These are phyloP conservation scores for Osmoderma eremita DNA, from an alignment of 2,888 invertebrate genomes.

Conservation along the genomic window DNA sequence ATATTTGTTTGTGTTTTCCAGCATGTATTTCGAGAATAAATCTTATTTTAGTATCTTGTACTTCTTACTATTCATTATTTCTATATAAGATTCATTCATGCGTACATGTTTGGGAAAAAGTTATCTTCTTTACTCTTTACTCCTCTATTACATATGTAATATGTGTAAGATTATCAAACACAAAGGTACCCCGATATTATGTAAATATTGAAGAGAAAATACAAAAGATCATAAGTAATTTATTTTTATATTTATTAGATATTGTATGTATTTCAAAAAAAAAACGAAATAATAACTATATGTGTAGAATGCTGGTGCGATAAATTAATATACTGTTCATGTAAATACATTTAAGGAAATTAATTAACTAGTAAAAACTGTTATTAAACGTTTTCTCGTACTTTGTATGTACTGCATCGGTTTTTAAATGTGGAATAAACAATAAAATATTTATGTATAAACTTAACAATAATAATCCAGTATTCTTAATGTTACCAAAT, in stretches of 20 bases:
- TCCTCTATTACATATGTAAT: not conserved
- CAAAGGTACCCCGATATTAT: conserved; percentile 12
- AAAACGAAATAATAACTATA: conserved; percentile 27
- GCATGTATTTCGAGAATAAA: conserved; percentile 5
- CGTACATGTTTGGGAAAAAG: conserved; percentile 5
- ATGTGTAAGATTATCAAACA: not conserved
- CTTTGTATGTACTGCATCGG: conserved; percentile 46
- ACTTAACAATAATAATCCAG: conserved; percentile 60
- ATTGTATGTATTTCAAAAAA: conserved; percentile 49
- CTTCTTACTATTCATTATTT: not conserved
- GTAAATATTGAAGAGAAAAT: conserved; percentile 44
- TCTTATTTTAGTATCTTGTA: not conserved
- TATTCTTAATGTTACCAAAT: conserved; percentile 63
- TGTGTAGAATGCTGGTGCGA: conserved; percentile 40
- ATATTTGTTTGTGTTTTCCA: conserved; percentile 16
- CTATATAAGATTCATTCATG: no score
- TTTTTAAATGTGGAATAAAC: conserved; percentile 53
- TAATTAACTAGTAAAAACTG: conserved; percentile 45
- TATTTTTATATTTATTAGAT: conserved; percentile 61
- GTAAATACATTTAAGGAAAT: conserved; percentile 35
- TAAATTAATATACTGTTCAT: conserved; percentile 18
- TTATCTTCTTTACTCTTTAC: conserved; percentile 16
- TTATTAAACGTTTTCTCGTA: conserved; percentile 48
- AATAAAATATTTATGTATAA: conserved; percentile 52
- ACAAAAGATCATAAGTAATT: conserved; percentile 55